A percentile compares a stretch with the other conserved stretches of the same genome.
Conservation (phyloP, 2,888 invertebrate species). For the Meteorus cinctellus region DNA sequence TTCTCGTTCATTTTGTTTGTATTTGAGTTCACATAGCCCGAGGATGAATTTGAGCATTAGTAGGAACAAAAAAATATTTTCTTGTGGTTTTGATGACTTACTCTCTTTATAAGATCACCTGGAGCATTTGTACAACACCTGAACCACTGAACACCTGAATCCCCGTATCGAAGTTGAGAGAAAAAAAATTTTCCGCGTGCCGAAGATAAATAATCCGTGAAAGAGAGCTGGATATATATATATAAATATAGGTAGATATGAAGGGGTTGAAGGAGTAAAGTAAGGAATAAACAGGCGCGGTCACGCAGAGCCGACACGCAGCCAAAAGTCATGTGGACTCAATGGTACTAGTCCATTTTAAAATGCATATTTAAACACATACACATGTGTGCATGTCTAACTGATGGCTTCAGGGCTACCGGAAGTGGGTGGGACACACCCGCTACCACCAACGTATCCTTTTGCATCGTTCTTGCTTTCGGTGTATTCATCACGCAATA, state of each 20-base stretch:
- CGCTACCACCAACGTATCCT: conserved; percentile 63
- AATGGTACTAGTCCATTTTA: conserved; percentile 6
- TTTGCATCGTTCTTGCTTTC: conserved; percentile 56
- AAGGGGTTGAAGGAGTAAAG: background rate
- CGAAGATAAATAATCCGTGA: conserved; percentile 20
- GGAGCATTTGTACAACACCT: conserved; percentile 12
- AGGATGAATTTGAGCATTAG: conserved; percentile 14
- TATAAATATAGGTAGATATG: background rate
- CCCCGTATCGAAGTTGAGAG: background rate
- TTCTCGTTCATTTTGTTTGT: background rate
- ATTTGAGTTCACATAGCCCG: background rate
- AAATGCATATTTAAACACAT: conserved; percentile 8
- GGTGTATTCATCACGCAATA: conserved; percentile 47
- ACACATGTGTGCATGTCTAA: conserved; percentile 30
- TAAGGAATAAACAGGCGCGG: background rate
- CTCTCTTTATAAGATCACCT: background rate
- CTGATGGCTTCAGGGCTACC: conserved; percentile 60
- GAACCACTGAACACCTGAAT: background rate
- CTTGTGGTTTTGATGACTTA: conserved; percentile 21
- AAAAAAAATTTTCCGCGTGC: conserved; percentile 10
- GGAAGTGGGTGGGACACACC: conserved; percentile 69
- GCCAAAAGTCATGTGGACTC: conserved; percentile 43
- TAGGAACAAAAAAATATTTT: conserved; percentile 13
- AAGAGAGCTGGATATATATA: conserved; percentile 3
- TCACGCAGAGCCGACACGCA: conserved; percentile 44